A percentile compares a stretch with the other conserved stretches of the same genome.
Conservation (phyloP, 2,888 invertebrate genomes). For the Drosophila hamatofila region DNA sequence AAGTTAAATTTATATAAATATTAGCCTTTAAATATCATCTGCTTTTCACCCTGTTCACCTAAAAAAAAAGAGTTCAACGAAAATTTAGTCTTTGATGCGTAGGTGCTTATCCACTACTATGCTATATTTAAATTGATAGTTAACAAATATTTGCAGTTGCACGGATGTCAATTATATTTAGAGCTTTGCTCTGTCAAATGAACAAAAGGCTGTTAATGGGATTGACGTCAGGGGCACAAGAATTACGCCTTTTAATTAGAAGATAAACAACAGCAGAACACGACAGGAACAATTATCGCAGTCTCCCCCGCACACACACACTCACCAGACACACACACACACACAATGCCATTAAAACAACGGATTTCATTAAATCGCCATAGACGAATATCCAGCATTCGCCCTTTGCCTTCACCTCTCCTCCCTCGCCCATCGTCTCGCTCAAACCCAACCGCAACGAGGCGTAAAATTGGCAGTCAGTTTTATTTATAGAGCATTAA, state of each 20-base stretch:
- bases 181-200: constrained; percentile 24
- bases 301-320: not conserved
- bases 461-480: constrained; percentile 65
- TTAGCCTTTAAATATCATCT: not conserved
- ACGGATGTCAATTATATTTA: constrained; percentile 14
- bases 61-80: not conserved
- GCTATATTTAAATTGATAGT: constrained; percentile 7
- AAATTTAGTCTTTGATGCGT: not conserved
- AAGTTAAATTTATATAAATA: not conserved
- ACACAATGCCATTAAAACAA: constrained; percentile 41
- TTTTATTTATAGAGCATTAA: constrained; percentile 77
- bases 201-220: constrained; percentile 47
- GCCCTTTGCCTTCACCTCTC: not conserved
- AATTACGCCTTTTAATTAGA: constrained; percentile 74
- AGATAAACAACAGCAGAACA: constrained; percentile 48
- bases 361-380: constrained; percentile 70
- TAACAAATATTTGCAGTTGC: constrained; percentile 13
- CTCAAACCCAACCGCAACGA: constrained; percentile 19
- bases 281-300: constrained; percentile 44
- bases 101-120: not conserved
- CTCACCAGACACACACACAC: not conserved
- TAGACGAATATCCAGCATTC: constrained; percentile 33
- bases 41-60: not conserved
- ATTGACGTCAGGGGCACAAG: constrained; percentile 63
- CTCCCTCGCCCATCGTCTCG: not conserved